A percentile compares a stretch with the other conserved stretches of the same genome.
Conservation (phyloP, 2,113 vertebrate genomes). For the Leucopsar rothschildi region DNA sequence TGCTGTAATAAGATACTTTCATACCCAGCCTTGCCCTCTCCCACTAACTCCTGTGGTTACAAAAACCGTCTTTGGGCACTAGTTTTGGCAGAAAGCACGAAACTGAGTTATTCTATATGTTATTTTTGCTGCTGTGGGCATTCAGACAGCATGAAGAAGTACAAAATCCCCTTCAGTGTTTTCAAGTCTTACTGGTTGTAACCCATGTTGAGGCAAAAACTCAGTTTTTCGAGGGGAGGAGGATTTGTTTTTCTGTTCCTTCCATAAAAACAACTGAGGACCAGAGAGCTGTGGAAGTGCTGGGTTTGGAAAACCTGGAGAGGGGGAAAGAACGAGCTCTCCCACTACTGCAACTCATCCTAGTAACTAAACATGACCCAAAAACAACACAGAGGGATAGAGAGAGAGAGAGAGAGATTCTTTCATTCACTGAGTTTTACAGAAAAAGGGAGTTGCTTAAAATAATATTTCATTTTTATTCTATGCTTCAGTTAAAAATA, state of each 20-base stretch:
- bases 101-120: background rate
- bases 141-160: background rate
- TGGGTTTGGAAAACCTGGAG: background rate
- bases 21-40: background rate
- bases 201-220: background rate
- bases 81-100: background rate
- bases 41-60: background rate
- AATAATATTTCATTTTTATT: conserved; percentile 4
- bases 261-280: background rate
- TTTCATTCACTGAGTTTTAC: background rate
- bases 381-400: background rate
- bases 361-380: background rate
- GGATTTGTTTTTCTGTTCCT: background rate
- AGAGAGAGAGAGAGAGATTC: background rate
- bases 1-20: background rate
- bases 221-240: background rate
- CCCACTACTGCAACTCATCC: background rate
- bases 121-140: background rate
- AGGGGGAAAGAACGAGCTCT: background rate
- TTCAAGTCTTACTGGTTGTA: background rate
- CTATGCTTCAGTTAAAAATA: background rate
- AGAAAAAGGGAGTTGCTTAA: background rate
- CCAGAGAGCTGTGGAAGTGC: background rate
- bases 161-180: background rate
- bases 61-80: background rate